A percentile compares a stretch with the other conserved stretches of the same genome.
These are phyloP conservation scores for Chamaea fasciata DNA, from an alignment of 2,113 vertebrate species.

Conservation along the genomic window DNA sequence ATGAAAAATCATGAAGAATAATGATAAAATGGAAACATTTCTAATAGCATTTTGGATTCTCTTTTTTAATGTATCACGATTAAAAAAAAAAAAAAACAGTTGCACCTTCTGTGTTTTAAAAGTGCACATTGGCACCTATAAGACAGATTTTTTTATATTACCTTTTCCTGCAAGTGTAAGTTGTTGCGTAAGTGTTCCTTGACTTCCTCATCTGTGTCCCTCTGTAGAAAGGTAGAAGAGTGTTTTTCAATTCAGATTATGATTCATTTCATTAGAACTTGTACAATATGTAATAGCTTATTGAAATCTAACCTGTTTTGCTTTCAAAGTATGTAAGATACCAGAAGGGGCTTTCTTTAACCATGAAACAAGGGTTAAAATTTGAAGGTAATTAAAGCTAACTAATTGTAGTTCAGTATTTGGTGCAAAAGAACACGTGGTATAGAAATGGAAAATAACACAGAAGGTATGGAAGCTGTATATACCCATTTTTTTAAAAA, in stretches of 20 bases:
- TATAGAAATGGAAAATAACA: neutral
- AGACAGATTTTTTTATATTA: slow-evolving; percentile 44
- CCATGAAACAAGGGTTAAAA: neutral
- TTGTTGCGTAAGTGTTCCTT: slow-evolving; percentile 92
- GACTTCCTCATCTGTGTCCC: slow-evolving; percentile 95
- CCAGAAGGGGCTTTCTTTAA: neutral
- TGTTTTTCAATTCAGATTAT: neutral
- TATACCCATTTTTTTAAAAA: neutral
- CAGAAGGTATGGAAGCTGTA: neutral
- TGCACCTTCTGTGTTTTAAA: neutral
- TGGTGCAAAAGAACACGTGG: neutral
- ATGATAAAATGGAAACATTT: neutral
- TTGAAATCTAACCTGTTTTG: neutral
- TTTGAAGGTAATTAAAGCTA: neutral
- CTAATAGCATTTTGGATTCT: neutral
- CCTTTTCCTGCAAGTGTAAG: slow-evolving; percentile 93
- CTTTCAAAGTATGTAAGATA: neutral
- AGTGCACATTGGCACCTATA: neutral
- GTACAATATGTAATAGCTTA: neutral
- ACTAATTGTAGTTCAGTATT: neutral
- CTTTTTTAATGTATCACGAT: neutral
- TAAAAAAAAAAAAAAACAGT: neutral
- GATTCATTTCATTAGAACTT: neutral
- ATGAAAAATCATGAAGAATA: neutral
- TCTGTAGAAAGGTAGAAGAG: slow-evolving; percentile 72